Percentiles rank a stretch among this genome's conserved stretches.
Conservation (phyloP, 2,797 vertebrate genomes). For the Triplophysa yarkandensis region DNA sequence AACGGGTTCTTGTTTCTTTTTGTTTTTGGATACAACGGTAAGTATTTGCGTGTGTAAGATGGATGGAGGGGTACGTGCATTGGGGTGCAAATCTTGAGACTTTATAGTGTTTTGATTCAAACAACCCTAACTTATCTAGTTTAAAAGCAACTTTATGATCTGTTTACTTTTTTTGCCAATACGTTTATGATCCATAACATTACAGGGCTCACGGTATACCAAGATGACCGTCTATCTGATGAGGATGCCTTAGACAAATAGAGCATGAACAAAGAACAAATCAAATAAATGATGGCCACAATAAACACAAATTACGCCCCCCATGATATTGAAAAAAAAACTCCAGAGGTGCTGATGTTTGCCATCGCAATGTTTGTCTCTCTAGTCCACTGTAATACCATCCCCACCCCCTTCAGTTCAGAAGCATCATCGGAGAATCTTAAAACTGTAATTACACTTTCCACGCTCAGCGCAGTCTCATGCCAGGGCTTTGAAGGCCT, state of each 20-base stretch:
- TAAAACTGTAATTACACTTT: conserved; percentile 48
- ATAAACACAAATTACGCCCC: background rate
- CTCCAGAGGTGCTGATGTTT: conserved; percentile 20
- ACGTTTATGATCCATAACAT: conserved; percentile 24
- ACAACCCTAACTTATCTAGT: conserved; percentile 15
- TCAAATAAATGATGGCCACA: conserved; percentile 24
- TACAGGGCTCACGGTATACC: conserved; percentile 43
- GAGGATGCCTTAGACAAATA: conserved; percentile 16
- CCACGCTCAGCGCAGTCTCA: conserved; percentile 43
- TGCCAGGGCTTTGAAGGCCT: conserved; percentile 51
- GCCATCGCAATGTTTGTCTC: conserved; percentile 4
- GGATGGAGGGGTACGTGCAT: background rate
- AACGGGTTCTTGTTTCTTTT: conserved; percentile 43
- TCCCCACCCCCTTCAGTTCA: background rate
- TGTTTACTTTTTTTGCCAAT: conserved; percentile 38
- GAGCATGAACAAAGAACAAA: background rate
- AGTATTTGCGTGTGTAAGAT: background rate
- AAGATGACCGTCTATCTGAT: conserved; percentile 24
- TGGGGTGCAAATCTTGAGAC: background rate
- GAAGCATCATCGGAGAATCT: conserved; percentile 51
- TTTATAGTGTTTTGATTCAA: conserved; percentile 23
- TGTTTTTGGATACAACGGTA: conserved; percentile 49
- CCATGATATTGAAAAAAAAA: background rate
- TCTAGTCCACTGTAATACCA: conserved; percentile 2
- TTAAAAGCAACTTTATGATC: conserved; percentile 46